These are phyloP conservation scores for Pipra filicauda DNA, from an alignment of 2,113 vertebrate species.

Conservation along the genomic window DNA sequence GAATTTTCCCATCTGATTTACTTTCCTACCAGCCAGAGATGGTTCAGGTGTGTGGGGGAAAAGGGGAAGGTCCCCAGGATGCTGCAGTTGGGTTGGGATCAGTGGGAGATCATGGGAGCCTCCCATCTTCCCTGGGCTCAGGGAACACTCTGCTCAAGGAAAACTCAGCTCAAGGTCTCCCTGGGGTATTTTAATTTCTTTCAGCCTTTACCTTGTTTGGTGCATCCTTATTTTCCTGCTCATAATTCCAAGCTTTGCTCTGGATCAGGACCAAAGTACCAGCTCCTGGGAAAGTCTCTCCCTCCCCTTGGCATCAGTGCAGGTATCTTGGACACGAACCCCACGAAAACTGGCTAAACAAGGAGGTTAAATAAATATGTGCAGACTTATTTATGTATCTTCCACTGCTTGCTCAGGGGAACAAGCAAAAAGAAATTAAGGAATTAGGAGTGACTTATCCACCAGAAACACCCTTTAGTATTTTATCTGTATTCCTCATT, in stretches of 20 bases:
- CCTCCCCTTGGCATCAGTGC: neutral
- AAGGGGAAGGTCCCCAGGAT: neutral
- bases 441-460: conserved; percentile 12
- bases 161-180: neutral
- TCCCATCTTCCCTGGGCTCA: rapidly evolving
- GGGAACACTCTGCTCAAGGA: neutral
- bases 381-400: neutral
- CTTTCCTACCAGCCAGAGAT: neutral
- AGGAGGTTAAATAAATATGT: neutral
- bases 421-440: neutral
- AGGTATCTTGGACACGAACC: neutral
- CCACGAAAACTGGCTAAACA: neutral
- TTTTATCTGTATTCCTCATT: conserved; percentile 22
- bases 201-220: neutral
- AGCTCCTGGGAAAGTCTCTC: neutral
- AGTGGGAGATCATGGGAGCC: too few species aligned
- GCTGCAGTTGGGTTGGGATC: neutral
- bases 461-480: neutral
- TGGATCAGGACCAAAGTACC: neutral
- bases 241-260: neutral
- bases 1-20: neutral
- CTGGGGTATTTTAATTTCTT: neutral
- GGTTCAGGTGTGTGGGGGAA: too few species aligned
- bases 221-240: neutral
- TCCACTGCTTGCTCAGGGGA: neutral